Base-by-base conservation (phyloP, 1,140 invertebrate species). In the Plodia interpunctella region DNA sequence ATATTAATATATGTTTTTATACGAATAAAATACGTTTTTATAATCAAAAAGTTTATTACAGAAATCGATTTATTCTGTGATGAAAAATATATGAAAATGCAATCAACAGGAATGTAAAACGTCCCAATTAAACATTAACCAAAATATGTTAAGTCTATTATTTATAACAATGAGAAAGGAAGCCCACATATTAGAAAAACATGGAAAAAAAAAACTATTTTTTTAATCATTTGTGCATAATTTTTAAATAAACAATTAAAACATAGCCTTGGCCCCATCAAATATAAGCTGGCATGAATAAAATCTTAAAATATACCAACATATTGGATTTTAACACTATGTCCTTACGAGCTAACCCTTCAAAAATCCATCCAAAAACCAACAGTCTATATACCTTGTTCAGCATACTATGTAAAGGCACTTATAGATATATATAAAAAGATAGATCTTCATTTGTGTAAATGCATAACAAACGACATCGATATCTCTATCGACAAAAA, bases 31-130 rank as follows among this genome's bases (percentile, higher is more conserved):
- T 57, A 72, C 51, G 56, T 71, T 75, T 59, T 79, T 83, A 62
- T 81, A 80, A 68, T 74, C 61, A 73, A 78, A 80, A 80, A 76
- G 54, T 84, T 83, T 82, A 83, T 82, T 81, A 74, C 73, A 72
- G 71, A 72, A 68, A 71, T 11, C 11, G 30, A 32, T 66, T 63
- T 60, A 70, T 70, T 74, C 74, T 78, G 70, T 74, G 70, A 80
- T 76, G 65, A 64, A 62, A 60, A 57, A 59, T 60, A 72, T 63
- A 58, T 71, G 59, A 68, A 78, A 81, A 80, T 76, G 69, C 74
- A 75, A 72, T 52, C 62, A 74, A 87, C 70, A 74, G 75, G 80
- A 83, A 85, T 87, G 80, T 85, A 85, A 68, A 75, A 64, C 68
- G 66, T 76, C 73, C 75, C 75, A 83, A 80, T 67, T 80, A 87